Conservation (phyloP, 2,888 invertebrate genomes). For the Netelia fuscicornis region DNA sequence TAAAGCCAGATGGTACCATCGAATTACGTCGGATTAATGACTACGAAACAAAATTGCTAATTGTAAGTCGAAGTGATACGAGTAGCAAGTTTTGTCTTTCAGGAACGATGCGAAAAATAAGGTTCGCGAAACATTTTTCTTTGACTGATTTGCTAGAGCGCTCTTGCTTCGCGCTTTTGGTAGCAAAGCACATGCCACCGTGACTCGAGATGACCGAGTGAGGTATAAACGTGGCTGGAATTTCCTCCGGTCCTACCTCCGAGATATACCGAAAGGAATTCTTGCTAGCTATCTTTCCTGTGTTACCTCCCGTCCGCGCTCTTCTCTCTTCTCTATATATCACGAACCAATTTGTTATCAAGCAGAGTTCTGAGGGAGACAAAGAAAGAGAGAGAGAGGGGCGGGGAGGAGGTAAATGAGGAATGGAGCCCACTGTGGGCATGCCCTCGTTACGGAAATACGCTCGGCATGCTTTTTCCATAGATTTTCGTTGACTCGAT, state of each 20-base stretch:
- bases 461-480: background rate
- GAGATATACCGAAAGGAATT: background rate
- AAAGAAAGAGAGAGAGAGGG: background rate
- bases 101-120: background rate
- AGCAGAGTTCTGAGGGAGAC: background rate
- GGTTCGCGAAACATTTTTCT: conserved; percentile 13
- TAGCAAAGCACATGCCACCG: background rate
- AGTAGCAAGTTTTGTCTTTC: no score
- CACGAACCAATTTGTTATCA: conserved; percentile 26
- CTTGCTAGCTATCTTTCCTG: background rate
- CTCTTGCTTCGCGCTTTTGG: background rate
- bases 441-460: background rate
- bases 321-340: conserved; percentile 1
- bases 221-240: conserved; percentile 36
- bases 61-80: no score
- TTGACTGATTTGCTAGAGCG: conserved; percentile 21
- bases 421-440: background rate
- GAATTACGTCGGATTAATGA: no score
- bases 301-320: background rate
- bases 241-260: conserved; percentile 1
- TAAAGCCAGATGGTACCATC: no score
- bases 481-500: background rate
- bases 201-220: conserved; percentile 14
- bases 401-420: background rate
- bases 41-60: no score